Percentiles rank a stretch among this genome's conserved stretches.
Conservation (phyloP, 1,140 invertebrate species). For the Oryctes rhinoceros region DNA sequence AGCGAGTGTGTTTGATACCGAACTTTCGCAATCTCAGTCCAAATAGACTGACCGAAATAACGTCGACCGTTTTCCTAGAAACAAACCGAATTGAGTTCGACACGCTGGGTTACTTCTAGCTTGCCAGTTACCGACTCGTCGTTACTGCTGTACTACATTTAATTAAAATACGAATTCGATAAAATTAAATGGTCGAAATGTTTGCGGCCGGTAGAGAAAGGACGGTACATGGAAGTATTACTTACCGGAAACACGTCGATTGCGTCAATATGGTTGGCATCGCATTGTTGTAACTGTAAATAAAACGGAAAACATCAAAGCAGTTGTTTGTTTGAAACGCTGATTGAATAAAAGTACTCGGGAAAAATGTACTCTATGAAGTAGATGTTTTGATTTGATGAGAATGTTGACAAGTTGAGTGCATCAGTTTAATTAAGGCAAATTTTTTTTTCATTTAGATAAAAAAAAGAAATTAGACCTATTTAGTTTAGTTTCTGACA, state of each 20-base stretch:
- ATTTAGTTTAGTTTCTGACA: too few species aligned
- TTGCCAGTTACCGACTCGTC: neutral
- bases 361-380: too few species aligned
- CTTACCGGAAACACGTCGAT: constrained; percentile 60
- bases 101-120: neutral
- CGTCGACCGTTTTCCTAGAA: neutral
- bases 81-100: neutral
- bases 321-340: neutral
- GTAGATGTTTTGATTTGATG: too few species aligned
- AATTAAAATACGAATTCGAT: neutral
- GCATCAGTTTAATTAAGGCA: too few species aligned
- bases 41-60: constrained; percentile 5
- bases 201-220: too few species aligned
- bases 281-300: constrained; percentile 49
- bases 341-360: too few species aligned
- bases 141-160: neutral
- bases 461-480: too few species aligned
- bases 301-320: constrained; percentile 42
- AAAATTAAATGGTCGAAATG: too few species aligned
- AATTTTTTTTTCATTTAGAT: too few species aligned
- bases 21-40: neutral
- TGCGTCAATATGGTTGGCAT: constrained; percentile 47
- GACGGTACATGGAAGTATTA: constrained; percentile 16
- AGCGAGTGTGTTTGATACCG: too few species aligned
- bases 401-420: too few species aligned